Evolutionary conservation across 2,888 invertebrate genomes (phyloP), one percentile per base, ranked within the genome.

Genomic region (Agonum fuliginosum): DNA sequence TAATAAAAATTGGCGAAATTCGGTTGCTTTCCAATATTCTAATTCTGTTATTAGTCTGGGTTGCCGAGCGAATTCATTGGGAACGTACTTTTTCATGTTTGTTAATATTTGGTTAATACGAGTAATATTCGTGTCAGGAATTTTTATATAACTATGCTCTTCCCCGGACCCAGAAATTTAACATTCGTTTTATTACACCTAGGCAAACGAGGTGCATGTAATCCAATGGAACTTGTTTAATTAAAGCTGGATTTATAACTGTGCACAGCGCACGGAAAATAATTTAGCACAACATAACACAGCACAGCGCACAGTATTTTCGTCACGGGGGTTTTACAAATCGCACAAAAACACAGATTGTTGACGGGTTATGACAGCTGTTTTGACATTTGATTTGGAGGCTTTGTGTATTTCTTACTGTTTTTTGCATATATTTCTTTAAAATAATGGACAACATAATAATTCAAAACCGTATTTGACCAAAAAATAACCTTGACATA

Each of bases 101-200:
- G n/a, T 5, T 58, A 58, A 6, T 24, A 22, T 58, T 58, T 24
- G 8, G 17, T 58, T 58, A 58, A 27, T 27, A 10, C 22, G 17
- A 3, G 2, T 58, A 24, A 58, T 58, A 58, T 22, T 58, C 12
- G 4, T 58, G 1, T 58, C 24, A 12, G 58, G 27, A 12, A 58
- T 12, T 10, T 12, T 58, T 58, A 58, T 5, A 22, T 51, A n/a
- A n/a, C n/a, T n/a, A 51, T 14, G 8, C 51, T 14, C 51, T 51
- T 19, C 51, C 51, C 2, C 20, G 51, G 5, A 51, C 3, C 58
- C 58, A 58, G 27, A 20, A 22, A 22, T 10, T n/a, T 22, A 58
- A 22, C 12, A 58, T n/a, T 22, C 58, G 58, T 58, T 58, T 58
- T 24, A 58, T 58, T 3, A 58, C 58, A 58, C 58, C 58, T 58